Evolutionary conservation across 2,113 vertebrate species (phyloP), one percentile per base, ranked within the genome.

Genomic region (Athene cunicularia): DNA sequence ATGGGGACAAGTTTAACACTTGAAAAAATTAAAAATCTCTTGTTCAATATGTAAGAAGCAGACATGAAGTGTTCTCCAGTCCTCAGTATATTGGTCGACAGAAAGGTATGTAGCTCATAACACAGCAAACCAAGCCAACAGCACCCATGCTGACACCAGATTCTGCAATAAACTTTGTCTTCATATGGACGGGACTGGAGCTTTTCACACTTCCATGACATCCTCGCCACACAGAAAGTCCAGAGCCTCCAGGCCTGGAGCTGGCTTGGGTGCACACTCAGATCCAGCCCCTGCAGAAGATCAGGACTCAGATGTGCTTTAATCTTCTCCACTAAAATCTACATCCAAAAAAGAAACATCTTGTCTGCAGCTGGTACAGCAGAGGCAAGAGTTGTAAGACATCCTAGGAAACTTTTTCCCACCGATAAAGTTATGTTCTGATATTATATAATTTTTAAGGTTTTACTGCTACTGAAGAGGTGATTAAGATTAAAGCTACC

Each of bases 261-360:
- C 15, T 56, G 19, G 49, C 11, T 2, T 1, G 6, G 2, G 3
- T 30, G 15, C 30, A 43, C 8, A 13, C 30, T n/a, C 20, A 27
- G 30, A 62, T 26, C 11, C 60, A 62, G 9, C 4, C 11, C 26
- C n/a, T 73, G 39, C 18, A 75, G 32, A 41, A 90, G 16, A 52
- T 68, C 20, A 15, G 33, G 26, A 32, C 14, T 52, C 27, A 19
- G 7, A 26, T 41, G 9, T 22, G 14, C 12, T 53, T 27, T 27
- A 20, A 0, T 27, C 22, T 26, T 50, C 41, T 70, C 16, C 10
- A 13, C 15, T 59, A 53, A 70, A 74, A 80, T 35, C 50, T 27
- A 47, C 32, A 26, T 28, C 18, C 35, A 88, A 70, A 7, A 7
- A 16, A 73, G 22, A 80, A 50, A 19, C 11, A 47, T 30, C n/a